Conservation (phyloP, 2,797 vertebrate species). For the Acanthurus leucopareius region DNA sequence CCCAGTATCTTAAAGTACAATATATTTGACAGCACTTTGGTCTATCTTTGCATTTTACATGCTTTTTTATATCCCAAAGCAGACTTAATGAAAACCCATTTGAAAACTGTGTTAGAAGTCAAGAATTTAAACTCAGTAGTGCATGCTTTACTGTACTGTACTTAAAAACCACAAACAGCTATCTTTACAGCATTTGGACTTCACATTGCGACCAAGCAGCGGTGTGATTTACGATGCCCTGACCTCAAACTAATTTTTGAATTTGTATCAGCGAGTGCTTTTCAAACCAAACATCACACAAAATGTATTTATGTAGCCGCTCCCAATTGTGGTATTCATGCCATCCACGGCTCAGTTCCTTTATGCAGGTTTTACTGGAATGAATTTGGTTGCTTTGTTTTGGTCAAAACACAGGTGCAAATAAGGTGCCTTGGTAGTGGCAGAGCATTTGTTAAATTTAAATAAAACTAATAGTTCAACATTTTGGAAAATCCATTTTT, state of each 20-base stretch:
- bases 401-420: slow-evolving; percentile 46
- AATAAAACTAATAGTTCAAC: not conserved
- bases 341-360: slow-evolving; percentile 42
- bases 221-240: slow-evolving; percentile 59
- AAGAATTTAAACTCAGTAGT: slow-evolving; percentile 43
- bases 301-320: slow-evolving; percentile 29
- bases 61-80: slow-evolving; percentile 29
- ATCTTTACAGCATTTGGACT: slow-evolving; percentile 62
- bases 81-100: slow-evolving; percentile 52
- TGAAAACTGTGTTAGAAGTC: slow-evolving; percentile 43
- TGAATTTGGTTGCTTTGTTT: slow-evolving; percentile 12
- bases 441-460: not conserved
- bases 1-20: slow-evolving; percentile 8
- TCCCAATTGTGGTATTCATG: slow-evolving; percentile 24
- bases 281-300: slow-evolving; percentile 59
- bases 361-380: slow-evolving; percentile 21
- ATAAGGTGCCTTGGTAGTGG: slow-evolving; percentile 8
- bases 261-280: slow-evolving; percentile 53
- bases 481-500: not conserved
- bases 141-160: slow-evolving; percentile 32
- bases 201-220: slow-evolving; percentile 51
- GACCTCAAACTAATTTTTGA: slow-evolving; percentile 57
- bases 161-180: slow-evolving; percentile 61
- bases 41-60: slow-evolving; percentile 26
- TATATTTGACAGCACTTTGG: slow-evolving; percentile 30